Conservation (phyloP, 1,140 invertebrate species). For the Coptotermes formosanus region DNA sequence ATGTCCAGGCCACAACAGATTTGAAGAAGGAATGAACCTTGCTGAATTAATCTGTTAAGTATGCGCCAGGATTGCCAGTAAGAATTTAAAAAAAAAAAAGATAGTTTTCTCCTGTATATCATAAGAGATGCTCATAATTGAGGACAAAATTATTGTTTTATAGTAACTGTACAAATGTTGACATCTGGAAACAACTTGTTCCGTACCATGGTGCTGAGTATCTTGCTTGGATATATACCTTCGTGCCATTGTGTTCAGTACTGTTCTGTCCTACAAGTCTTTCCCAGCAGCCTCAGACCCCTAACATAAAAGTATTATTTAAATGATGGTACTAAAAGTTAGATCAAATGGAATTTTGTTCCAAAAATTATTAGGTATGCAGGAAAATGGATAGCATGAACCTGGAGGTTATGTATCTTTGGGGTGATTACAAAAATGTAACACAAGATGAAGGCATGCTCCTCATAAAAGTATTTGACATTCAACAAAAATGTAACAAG, state of each 20-base stretch:
- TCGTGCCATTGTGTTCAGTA: not conserved
- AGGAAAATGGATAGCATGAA: not conserved
- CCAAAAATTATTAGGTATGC: not conserved
- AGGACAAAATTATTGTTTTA: slow-evolving; percentile 10
- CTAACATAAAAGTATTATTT: not conserved
- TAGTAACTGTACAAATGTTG: not conserved
- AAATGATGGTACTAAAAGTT: not conserved
- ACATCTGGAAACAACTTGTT: not conserved
- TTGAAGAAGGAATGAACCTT: not conserved
- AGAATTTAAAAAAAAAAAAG: not conserved
- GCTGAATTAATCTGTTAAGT: not conserved
- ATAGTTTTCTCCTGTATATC: not conserved
- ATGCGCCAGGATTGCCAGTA: not conserved
- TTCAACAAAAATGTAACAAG: too few species aligned
- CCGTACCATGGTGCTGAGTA: not conserved
- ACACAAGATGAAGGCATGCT: too few species aligned
- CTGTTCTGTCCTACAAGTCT: not conserved
- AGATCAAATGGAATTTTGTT: not conserved
- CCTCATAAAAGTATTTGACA: too few species aligned
- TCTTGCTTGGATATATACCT: not conserved
- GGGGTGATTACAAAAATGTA: not conserved
- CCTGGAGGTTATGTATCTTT: not conserved
- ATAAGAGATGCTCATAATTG: not conserved
- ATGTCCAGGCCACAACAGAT: not conserved
- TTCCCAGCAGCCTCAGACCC: not conserved